phyloP scores from a whole-genome alignment of 2,797 vertebrate genomes.

The Enteromius argenteus region DNA sequence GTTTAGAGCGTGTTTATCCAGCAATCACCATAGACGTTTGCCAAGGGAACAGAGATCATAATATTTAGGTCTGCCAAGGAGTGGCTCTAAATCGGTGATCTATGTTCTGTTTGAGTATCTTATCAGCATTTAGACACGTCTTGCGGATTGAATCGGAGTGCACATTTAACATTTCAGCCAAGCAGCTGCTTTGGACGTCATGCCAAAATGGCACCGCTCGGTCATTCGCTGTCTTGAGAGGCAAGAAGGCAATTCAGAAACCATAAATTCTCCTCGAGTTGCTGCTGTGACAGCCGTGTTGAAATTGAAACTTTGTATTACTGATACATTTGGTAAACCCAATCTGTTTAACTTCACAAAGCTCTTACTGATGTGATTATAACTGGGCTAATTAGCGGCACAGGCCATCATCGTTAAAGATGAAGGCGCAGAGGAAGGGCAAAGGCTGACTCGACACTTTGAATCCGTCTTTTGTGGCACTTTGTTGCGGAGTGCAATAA shows the following conservation, averaged over 20 bases:
- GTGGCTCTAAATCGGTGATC: background rate
- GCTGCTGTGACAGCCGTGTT: constrained; percentile 22
- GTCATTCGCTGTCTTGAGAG: background rate
- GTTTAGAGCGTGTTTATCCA: constrained; percentile 39
- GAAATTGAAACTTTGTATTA: constrained; percentile 29
- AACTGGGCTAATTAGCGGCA: constrained; percentile 2
- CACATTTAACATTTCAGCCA: constrained; percentile 13
- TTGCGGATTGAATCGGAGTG: background rate
- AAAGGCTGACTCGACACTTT: background rate
- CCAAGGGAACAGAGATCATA: constrained; percentile 38
- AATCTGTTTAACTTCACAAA: constrained; percentile 33
- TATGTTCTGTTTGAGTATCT: constrained; percentile 29
- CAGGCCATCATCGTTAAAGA: constrained; percentile 33
- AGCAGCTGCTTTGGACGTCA: constrained; percentile 25
- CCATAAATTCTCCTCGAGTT: constrained; percentile 6
- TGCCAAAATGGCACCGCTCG: background rate
- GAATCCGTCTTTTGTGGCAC: constrained; percentile 22
- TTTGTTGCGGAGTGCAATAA: constrained; percentile 39
- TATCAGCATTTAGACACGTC: constrained; percentile 39
- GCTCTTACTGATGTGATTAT: constrained; percentile 40
- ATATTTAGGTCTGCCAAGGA: constrained; percentile 41
- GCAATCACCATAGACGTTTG: constrained; percentile 38
- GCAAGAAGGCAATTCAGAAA: constrained; percentile 10
- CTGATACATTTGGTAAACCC: constrained; percentile 15
- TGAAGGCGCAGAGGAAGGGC: constrained; percentile 14